Percentiles rank a stretch among this genome's conserved stretches.
Conservation (phyloP, 1,140 invertebrate species). For the Potamilus streckersoni region DNA sequence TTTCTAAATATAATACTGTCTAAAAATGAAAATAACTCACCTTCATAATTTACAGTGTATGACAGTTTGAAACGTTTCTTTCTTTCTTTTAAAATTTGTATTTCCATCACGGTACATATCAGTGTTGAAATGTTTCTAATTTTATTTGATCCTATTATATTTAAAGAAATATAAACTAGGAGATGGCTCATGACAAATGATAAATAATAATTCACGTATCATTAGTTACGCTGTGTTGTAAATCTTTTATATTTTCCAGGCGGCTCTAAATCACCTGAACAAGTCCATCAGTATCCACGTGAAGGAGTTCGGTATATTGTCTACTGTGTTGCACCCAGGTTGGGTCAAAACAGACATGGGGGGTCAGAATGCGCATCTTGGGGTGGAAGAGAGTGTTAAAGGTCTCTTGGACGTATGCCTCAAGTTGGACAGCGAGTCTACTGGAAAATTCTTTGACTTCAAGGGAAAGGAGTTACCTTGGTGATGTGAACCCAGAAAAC, state of each 20-base stretch:
- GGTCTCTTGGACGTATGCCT: constrained; percentile 3
- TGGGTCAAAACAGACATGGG: constrained; percentile 94
- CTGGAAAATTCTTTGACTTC: constrained; percentile 23
- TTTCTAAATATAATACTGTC: no score
- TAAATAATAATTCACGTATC: no score
- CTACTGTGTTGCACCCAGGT: constrained; percentile 84
- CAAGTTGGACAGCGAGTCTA: constrained; percentile 1
- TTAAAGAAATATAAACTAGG: no score
- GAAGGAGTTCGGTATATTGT: constrained; percentile 80
- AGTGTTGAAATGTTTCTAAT: no score
- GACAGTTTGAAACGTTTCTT: no score
- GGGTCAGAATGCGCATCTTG: constrained; percentile 75
- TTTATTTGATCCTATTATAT: no score
- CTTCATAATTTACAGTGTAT: no score
- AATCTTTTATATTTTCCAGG: constrained; percentile 70
- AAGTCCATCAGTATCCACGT: constrained; percentile 87
- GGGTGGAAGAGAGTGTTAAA: constrained; percentile 6
- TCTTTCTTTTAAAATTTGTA: no score
- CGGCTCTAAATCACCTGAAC: constrained; percentile 87
- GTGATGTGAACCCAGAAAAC: background rate
- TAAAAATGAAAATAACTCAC: no score
- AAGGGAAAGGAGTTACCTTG: constrained; percentile 13
- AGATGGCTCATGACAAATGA: no score
- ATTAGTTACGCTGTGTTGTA: no score
- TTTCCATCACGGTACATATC: no score